These are phyloP conservation scores for Drosophila neocordata DNA, from an alignment of 1,140 invertebrate genomes.

Conservation along the genomic window DNA sequence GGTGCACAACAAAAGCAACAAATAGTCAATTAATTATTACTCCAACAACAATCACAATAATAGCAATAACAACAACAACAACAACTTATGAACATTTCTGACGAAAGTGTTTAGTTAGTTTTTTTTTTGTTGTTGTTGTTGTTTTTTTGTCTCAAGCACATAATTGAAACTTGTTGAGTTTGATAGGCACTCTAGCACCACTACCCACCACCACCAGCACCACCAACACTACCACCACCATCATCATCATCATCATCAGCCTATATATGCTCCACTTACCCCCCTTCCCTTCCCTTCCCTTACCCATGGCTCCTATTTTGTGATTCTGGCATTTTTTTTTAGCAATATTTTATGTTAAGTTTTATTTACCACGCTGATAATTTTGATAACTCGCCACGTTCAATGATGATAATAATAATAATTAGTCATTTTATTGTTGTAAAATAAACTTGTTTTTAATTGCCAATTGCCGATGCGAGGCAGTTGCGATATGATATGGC, in stretches of 20 bases:
- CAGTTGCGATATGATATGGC: constrained; percentile 17
- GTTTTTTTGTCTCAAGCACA: constrained; percentile 58
- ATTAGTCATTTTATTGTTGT: constrained; percentile 80
- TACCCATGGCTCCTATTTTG: background rate
- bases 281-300: background rate
- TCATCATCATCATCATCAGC: background rate
- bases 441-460: constrained; percentile 81
- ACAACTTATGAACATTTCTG: constrained; percentile 59
- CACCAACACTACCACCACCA: too few relatives aligned
- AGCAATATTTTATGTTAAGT: constrained; percentile 74
- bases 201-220: too few relatives aligned
- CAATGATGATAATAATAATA: constrained; percentile 75
- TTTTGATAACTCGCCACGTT: constrained; percentile 50
- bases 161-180: constrained; percentile 79
- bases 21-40: constrained; percentile 80
- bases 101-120: constrained; percentile 67
- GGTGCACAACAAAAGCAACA: constrained; percentile 66
- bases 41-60: constrained; percentile 55
- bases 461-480: constrained; percentile 51
- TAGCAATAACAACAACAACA: too few relatives aligned
- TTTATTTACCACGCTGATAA: constrained; percentile 67
- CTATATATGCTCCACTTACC: background rate
- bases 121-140: constrained; percentile 38
- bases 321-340: constrained; percentile 48
- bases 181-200: constrained; percentile 34